phyloP scores from a whole-genome alignment of 2,888 invertebrate genomes.

The Drosophila siamana region DNA sequence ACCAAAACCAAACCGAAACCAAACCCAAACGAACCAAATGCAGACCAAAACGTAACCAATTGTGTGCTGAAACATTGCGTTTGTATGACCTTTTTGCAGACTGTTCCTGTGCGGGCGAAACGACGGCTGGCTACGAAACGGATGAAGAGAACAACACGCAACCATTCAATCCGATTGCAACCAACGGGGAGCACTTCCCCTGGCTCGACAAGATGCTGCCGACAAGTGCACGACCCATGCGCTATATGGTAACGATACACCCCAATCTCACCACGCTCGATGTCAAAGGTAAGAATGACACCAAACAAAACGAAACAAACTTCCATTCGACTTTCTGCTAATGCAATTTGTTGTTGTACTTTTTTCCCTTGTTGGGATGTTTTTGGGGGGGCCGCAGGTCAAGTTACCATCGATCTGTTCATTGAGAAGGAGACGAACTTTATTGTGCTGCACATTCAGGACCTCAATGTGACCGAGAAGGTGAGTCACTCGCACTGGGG shows the following conservation, averaged over 20 bases:
- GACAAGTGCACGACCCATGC: constrained; percentile 91
- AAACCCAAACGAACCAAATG: background rate
- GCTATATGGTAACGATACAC: constrained; percentile 95
- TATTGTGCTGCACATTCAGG: constrained; percentile 93
- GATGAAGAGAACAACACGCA: constrained; percentile 88
- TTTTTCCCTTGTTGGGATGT: background rate
- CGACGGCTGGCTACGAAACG: constrained; percentile 87
- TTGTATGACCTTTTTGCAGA: constrained; percentile 85
- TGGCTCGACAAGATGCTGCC: constrained; percentile 93
- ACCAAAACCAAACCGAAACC: background rate
- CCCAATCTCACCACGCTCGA: constrained; percentile 96
- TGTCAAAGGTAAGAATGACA: constrained; percentile 92
- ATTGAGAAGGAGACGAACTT: constrained; percentile 93
- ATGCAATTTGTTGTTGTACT: constrained; percentile 42
- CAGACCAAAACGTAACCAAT: constrained; percentile 3
- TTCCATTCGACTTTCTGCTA: constrained; percentile 14
- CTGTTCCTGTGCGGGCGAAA: constrained; percentile 90
- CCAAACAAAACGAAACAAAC: background rate
- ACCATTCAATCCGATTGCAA: constrained; percentile 89
- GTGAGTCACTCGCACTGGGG: constrained; percentile 83
- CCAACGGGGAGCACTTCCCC: constrained; percentile 91
- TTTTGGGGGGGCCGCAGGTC: constrained; percentile 88
- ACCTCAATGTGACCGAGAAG: constrained; percentile 94
- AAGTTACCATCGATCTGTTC: constrained; percentile 94
- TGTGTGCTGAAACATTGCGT: constrained; percentile 27